Percentiles rank a stretch among this genome's conserved stretches.
Evolutionary conservation across 2,113 vertebrate species (phyloP).

Genomic region (Dryoscopus gambensis): DNA sequence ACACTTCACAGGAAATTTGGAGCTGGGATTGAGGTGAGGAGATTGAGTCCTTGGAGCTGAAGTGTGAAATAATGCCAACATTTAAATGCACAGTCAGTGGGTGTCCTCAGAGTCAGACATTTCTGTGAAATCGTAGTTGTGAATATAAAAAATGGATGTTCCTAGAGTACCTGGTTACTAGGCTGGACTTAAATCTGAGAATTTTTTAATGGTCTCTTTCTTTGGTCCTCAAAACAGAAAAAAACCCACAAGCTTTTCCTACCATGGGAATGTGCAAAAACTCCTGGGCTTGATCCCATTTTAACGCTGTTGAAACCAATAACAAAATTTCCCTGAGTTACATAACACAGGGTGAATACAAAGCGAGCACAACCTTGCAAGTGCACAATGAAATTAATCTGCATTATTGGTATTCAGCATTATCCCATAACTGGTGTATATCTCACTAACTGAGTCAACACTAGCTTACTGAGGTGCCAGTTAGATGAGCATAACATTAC

Average conservation of each 20-base stretch:
- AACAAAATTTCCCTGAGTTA: neutral
- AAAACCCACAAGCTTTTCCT: fast-evolving
- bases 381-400: fast-evolving
- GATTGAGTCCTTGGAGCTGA: neutral
- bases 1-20: neutral
- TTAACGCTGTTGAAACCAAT: neutral
- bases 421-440: neutral
- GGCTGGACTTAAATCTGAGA: neutral
- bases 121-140: neutral
- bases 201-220: neutral
- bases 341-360: fast-evolving
- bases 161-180: neutral
- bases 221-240: neutral
- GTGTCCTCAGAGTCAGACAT: neutral
- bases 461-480: neutral
- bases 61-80: neutral
- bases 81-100: neutral
- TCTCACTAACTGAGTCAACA: neutral
- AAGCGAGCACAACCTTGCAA: neutral
- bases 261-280: neutral
- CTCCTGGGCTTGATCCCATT: neutral
- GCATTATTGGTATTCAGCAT: neutral
- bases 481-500: neutral
- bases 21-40: neutral
- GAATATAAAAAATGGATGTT: neutral